These are phyloP conservation scores for Edolisoma coerulescens DNA, from an alignment of 2,113 vertebrate species.

Conservation along the genomic window DNA sequence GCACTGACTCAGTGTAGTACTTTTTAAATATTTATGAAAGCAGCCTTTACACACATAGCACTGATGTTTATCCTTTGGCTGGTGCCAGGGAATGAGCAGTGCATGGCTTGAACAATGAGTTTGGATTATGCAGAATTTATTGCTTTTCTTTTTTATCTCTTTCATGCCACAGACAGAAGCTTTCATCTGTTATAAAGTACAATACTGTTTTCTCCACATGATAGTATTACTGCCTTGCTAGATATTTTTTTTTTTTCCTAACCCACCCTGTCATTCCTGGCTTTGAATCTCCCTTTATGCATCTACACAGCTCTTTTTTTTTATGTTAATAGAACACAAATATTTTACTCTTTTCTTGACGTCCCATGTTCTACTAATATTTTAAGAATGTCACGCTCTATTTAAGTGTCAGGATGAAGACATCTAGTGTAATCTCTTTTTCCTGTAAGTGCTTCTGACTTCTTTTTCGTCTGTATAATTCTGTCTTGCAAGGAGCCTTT, in stretches of 20 bases:
- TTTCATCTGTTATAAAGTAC: slow-evolving; percentile 33
- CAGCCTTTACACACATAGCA: background rate
- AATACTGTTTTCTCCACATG: background rate
- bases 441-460: slow-evolving; percentile 9
- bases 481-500: slow-evolving; percentile 5
- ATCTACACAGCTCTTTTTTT: background rate
- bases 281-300: background rate
- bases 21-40: background rate
- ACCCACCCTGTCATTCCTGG: background rate
- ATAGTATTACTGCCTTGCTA: background rate
- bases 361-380: background rate
- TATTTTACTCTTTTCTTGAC: background rate
- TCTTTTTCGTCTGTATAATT: slow-evolving; percentile 30
- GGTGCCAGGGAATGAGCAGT: background rate
- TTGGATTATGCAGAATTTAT: slow-evolving; percentile 12
- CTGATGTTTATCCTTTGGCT: background rate
- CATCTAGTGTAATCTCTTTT: slow-evolving; percentile 25
- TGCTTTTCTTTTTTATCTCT: slow-evolving; percentile 19
- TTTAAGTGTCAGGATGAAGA: slow-evolving; percentile 47
- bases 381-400: background rate
- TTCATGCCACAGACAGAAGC: background rate
- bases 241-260: background rate
- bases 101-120: background rate
- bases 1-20: background rate
- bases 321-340: background rate